A percentile compares a stretch with the other conserved stretches of the same genome.
Conservation (phyloP, 2,888 invertebrate species). For the Ormyrus pomaceus region DNA sequence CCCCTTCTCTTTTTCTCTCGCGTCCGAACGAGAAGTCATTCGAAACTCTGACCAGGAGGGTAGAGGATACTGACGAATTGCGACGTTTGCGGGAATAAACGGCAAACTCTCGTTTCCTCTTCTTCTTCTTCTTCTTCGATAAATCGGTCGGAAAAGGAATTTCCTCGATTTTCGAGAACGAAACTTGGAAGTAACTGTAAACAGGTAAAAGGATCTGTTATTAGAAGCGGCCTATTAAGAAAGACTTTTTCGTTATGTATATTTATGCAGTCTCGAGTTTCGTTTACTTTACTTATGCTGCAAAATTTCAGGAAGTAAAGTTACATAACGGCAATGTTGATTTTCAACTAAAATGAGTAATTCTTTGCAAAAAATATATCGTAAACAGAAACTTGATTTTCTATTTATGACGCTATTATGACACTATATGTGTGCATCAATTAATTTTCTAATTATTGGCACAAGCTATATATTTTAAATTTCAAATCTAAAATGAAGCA, state of each 20-base stretch:
- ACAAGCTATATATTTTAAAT: too few relatives aligned
- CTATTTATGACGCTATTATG: too few relatives aligned
- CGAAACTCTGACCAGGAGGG: not conserved
- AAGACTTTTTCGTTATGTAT: not conserved
- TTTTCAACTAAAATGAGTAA: too few relatives aligned
- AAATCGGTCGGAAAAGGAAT: not conserved
- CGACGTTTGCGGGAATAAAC: not conserved
- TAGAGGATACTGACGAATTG: conserved; percentile 10
- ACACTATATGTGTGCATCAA: too few relatives aligned
- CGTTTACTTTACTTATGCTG: too few relatives aligned
- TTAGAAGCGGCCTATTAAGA: not conserved
- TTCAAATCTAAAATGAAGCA: too few relatives aligned
- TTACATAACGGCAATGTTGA: too few relatives aligned
- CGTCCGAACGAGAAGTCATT: not conserved
- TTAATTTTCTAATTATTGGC: too few relatives aligned
- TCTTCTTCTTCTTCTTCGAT: not conserved
- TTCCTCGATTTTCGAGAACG: not conserved
- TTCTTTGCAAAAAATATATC: too few relatives aligned
- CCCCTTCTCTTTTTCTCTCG: not conserved
- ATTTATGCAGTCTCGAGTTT: too few relatives aligned
- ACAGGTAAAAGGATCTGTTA: conserved; percentile 3
- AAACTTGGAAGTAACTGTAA: conserved; percentile 1
- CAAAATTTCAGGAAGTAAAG: too few relatives aligned
- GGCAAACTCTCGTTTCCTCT: not conserved
- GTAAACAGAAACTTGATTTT: too few relatives aligned